phyloP scores from a whole-genome alignment of 2,888 invertebrate genomes.

The Autographa gamma region DNA sequence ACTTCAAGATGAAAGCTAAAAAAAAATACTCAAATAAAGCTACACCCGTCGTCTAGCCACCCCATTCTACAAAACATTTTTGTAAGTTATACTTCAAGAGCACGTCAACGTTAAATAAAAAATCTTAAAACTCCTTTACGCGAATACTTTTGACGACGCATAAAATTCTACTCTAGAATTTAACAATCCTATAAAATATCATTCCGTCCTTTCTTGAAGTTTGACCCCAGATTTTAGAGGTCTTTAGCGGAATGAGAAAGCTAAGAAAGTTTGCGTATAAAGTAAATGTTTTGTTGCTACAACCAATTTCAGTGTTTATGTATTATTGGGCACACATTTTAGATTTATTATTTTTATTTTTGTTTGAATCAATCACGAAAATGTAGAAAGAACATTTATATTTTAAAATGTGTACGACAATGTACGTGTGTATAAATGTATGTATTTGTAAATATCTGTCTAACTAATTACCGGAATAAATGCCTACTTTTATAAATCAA shows the following conservation, averaged over 20 bases:
- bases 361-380: no score
- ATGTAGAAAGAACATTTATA: no score
- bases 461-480: no score
- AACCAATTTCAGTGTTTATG: conserved; percentile 13
- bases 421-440: no score
- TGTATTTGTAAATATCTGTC: no score
- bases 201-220: conserved; percentile 31
- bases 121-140: conserved; percentile 34
- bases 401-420: no score
- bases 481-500: no score
- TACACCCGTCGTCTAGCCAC: background rate
- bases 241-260: conserved; percentile 13
- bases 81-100: conserved; percentile 18
- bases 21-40: background rate
- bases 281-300: conserved; percentile 26
- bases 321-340: conserved; percentile 13
- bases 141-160: conserved; percentile 46
- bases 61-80: conserved; percentile 19
- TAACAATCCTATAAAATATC: conserved; percentile 54
- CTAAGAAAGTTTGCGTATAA: conserved; percentile 33
- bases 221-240: conserved; percentile 25
- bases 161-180: conserved; percentile 53
- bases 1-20: background rate
- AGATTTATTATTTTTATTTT: no score
- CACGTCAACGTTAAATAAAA: conserved; percentile 23